Conservation (phyloP, 2,797 vertebrate genomes). For the Orientallactaga sibirica region DNA sequence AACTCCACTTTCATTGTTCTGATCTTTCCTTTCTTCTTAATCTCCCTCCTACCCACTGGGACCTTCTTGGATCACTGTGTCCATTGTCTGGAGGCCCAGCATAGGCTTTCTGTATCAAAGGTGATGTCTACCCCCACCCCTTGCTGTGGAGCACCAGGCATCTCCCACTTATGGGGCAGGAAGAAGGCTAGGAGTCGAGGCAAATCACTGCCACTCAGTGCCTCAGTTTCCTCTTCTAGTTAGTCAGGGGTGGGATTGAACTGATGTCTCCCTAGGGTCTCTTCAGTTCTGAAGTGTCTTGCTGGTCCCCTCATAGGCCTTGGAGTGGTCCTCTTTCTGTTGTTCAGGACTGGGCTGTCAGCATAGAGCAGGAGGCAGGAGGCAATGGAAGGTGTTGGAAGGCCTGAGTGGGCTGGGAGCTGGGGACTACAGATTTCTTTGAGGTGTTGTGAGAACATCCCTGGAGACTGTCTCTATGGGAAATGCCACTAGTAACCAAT, state of each 20-base stretch:
- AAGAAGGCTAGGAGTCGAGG: neutral
- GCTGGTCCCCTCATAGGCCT: neutral
- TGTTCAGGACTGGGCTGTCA: neutral
- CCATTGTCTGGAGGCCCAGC: neutral
- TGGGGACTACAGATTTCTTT: neutral
- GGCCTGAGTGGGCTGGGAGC: neutral
- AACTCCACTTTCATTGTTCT: constrained; percentile 7
- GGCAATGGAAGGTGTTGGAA: neutral
- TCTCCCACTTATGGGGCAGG: neutral
- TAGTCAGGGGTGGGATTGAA: neutral
- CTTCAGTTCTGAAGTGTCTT: neutral
- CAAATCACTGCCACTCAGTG: neutral
- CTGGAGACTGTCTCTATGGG: neutral
- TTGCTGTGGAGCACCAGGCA: neutral
- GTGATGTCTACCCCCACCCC: neutral
- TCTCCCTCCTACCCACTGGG: neutral
- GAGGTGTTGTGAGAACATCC: neutral
- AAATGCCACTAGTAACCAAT: neutral
- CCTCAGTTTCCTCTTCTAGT: constrained; percentile 6
- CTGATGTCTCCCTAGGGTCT: neutral
- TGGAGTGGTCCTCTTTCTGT: neutral
- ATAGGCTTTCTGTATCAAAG: neutral
- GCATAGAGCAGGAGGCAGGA: neutral
- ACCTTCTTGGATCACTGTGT: neutral
- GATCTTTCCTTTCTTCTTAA: neutral